These are phyloP conservation scores for Mesembrinibis cayennensis DNA, from an alignment of 2,113 vertebrate genomes.

Conservation along the genomic window DNA sequence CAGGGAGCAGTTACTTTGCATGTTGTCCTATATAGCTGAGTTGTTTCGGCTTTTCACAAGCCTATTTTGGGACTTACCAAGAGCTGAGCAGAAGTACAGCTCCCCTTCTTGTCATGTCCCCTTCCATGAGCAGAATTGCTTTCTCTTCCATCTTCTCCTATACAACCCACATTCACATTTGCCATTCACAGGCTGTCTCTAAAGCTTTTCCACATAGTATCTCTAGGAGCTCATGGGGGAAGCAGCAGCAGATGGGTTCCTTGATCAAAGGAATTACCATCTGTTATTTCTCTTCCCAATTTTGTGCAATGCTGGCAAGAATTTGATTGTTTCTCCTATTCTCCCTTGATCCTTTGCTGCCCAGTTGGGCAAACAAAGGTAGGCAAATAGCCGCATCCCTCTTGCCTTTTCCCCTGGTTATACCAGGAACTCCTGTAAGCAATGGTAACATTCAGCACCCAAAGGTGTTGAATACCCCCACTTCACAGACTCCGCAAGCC, in stretches of 20 bases:
- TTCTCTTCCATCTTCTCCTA: neutral
- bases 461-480: neutral
- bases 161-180: neutral
- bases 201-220: neutral
- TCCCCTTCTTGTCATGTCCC: neutral
- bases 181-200: neutral
- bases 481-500: neutral
- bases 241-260: conserved; percentile 40
- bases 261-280: conserved; percentile 39
- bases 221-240: neutral
- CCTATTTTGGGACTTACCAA: neutral
- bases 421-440: neutral
- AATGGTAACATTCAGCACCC: neutral
- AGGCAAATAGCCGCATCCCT: neutral
- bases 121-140: neutral
- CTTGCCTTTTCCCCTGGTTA: neutral
- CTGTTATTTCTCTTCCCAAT: conserved; percentile 19
- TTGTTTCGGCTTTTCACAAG: neutral
- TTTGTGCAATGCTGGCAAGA: neutral
- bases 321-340: neutral
- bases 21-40: neutral
- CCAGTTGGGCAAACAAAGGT: neutral
- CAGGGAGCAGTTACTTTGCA: neutral
- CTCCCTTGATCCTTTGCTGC: neutral
- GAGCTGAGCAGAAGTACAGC: neutral